Base-by-base conservation (phyloP, 2,888 invertebrate genomes). In the Lycocerus yunnanus region DNA sequence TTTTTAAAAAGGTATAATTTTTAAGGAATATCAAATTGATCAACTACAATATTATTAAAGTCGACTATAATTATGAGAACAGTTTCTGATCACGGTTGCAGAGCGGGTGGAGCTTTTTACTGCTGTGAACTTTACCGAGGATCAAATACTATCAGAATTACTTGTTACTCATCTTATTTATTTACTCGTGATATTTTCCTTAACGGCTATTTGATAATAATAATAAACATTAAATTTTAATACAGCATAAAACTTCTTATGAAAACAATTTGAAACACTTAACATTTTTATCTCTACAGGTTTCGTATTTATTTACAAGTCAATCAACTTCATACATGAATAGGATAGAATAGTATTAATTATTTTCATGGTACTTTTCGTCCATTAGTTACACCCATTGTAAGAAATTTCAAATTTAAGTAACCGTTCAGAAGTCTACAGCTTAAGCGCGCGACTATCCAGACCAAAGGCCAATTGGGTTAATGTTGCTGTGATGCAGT, bases 1-100 rank as follows among this genome's bases (percentile, higher is more conserved):
- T 15, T 15, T 21, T 21, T 9, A 11, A 5, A 27, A 16, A 5
- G 10, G 10, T 63, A n/a, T n/a, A 15, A 20, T 20, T 24, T 59
- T 10, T 6, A 6, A 20, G 3, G 16, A 74, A 66, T 43, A 16
- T 16, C 60, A 16, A 20, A 15, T 66, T 76, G 76, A 60, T n/a
- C 72, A 58, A 59, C 60, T 78, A 77, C 67, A 80, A 74, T 78
- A 80, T 80, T 80, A 80, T 80, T 80, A 80, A 74, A 68, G 77
- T 70, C 78, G 77, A 77, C 80, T 80, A 80, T 80, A 80, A 80
- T 80, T 80, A 80, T 76, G 77, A 71, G 78, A 78, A 75, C 78
- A 72, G 78, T 78, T 79, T 78, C 76, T 77, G 80, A 79, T 80
- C 77, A 78, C 80, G 79, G 80, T 78, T 79, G 78, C 78, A 73